Percentiles rank a stretch among this genome's conserved stretches.
Conservation (phyloP, 2,797 vertebrate genomes). For the Phrynocephalus vlangalii region DNA sequence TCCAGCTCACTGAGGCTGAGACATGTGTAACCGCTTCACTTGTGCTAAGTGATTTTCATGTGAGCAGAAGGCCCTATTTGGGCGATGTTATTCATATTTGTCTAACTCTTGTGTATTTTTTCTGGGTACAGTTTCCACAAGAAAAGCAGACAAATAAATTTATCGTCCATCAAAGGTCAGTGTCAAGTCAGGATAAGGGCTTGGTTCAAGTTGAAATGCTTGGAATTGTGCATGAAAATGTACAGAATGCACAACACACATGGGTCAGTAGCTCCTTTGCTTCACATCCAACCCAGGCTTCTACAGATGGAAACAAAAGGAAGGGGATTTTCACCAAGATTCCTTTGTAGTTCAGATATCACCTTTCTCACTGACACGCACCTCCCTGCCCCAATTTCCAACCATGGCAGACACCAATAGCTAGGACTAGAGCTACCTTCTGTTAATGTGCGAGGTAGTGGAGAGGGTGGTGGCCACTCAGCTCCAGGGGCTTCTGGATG, state of each 20-base stretch:
- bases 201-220: slow-evolving; percentile 2
- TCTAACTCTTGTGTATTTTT: neutral
- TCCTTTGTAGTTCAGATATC: neutral
- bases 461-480: too few relatives aligned
- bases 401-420: neutral
- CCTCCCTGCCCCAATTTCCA: neutral
- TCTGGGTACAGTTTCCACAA: slow-evolving; percentile 21
- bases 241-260: neutral
- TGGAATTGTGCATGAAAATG: neutral
- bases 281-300: neutral
- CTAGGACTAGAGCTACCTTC: too few relatives aligned
- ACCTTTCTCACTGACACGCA: too few relatives aligned
- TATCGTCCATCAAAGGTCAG: neutral
- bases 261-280: neutral
- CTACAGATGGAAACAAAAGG: neutral
- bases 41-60: slow-evolving; percentile 53
- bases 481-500: too few relatives aligned
- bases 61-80: slow-evolving; percentile 47
- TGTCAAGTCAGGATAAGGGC: slow-evolving; percentile 6
- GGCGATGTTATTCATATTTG: slow-evolving; percentile 29
- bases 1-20: slow-evolving; percentile 65
- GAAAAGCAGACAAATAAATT: slow-evolving; percentile 25
- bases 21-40: slow-evolving; percentile 58
- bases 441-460: neutral
- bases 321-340: neutral